A percentile compares a stretch with the other conserved stretches of the same genome.
Evolutionary conservation across 2,888 invertebrate species (phyloP).

Genomic region (Epinotia bilunana): DNA sequence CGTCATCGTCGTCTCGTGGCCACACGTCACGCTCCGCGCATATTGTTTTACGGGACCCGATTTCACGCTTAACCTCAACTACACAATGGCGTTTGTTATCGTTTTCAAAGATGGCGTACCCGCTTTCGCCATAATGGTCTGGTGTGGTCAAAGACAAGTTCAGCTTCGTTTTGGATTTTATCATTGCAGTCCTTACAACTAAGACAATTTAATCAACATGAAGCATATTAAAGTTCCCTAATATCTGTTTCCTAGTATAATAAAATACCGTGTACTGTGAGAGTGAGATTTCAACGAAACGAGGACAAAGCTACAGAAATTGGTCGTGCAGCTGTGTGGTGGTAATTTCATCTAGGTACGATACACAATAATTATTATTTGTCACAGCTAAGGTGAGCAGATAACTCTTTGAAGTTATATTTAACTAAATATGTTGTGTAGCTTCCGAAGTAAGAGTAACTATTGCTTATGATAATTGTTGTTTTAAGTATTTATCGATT

Average conservation of each 20-base stretch:
- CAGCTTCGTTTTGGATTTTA: not conserved
- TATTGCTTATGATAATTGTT: not conserved
- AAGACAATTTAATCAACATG: not conserved
- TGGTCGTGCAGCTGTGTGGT: not conserved
- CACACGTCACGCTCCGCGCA: conserved; percentile 57
- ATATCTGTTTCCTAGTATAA: not conserved
- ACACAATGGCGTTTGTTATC: conserved; percentile 37
- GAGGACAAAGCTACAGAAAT: not conserved
- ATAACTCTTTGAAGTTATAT: not conserved
- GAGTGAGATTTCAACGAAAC: not conserved
- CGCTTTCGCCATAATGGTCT: conserved; percentile 7
- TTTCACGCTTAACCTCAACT: conserved; percentile 43
- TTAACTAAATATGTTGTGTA: no score
- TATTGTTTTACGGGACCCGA: conserved; percentile 56
- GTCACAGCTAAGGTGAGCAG: not conserved
- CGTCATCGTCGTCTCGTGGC: conserved; percentile 80
- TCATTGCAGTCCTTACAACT: not conserved
- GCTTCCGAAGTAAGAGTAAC: not conserved
- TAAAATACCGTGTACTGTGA: not conserved
- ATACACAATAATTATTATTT: not conserved
- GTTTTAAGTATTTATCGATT: no score
- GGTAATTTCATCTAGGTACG: not conserved
- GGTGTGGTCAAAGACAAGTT: not conserved
- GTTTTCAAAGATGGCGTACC: conserved; percentile 16
- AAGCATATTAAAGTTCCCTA: not conserved